These are phyloP conservation scores for Cheilosia variabilis DNA, from an alignment of 2,888 invertebrate species.

Conservation along the genomic window DNA sequence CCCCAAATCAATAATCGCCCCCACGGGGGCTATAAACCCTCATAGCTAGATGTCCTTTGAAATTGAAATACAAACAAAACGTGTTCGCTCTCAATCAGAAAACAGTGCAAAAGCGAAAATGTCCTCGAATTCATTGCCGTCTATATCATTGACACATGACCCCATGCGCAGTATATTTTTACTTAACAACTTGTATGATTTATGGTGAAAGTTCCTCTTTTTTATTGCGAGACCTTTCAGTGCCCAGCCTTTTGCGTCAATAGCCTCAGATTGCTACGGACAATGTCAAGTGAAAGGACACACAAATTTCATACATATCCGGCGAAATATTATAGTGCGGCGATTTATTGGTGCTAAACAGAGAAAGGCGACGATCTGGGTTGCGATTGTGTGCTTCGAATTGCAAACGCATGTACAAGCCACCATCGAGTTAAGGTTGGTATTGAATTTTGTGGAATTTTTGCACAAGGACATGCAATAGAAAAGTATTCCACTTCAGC, in stretches of 20 bases:
- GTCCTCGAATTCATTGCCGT: slow-evolving; percentile 41
- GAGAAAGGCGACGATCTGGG: slow-evolving; percentile 33
- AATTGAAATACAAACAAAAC: slow-evolving; percentile 35
- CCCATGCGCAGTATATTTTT: slow-evolving; percentile 23
- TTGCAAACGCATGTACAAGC: not conserved
- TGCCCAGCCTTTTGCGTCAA: slow-evolving; percentile 1
- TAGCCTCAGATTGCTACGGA: slow-evolving; percentile 22
- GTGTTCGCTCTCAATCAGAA: slow-evolving; percentile 47
- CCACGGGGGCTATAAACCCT: slow-evolving; percentile 44
- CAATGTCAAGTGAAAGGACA: slow-evolving; percentile 54
- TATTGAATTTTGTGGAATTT: slow-evolving; percentile 49
- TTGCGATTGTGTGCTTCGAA: slow-evolving; percentile 24
- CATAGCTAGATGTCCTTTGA: slow-evolving; percentile 29
- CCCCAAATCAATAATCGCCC: slow-evolving; percentile 75
- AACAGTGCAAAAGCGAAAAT: slow-evolving; percentile 38
- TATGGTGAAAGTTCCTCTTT: slow-evolving; percentile 36
- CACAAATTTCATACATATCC: slow-evolving; percentile 19
- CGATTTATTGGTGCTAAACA: slow-evolving; percentile 35
- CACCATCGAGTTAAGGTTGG: slow-evolving; percentile 12
- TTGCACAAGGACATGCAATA: slow-evolving; percentile 26
- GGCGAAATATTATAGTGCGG: slow-evolving; percentile 43
- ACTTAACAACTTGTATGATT: slow-evolving; percentile 39
- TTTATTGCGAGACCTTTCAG: not conserved
- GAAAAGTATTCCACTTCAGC: slow-evolving; percentile 40
- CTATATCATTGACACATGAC: slow-evolving; percentile 35